A percentile compares a stretch with the other conserved stretches of the same genome.
Evolutionary conservation across 2,888 invertebrate genomes (phyloP).

Genomic region (Allolobophora icterica): DNA sequence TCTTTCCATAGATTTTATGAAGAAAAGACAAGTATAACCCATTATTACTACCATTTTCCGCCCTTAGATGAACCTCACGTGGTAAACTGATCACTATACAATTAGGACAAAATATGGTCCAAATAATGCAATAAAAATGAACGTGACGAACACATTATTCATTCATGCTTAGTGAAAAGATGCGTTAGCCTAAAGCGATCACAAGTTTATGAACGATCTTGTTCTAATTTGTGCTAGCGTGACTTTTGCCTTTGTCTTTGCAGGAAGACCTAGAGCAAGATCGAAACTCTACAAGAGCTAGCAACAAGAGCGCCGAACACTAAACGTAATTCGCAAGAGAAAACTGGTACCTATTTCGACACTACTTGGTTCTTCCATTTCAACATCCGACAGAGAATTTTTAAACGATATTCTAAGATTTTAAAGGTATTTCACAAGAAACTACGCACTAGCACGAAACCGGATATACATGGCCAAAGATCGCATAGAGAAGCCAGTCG

Average conservation of each 20-base stretch:
- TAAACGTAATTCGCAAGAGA: neutral
- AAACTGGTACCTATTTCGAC: neutral
- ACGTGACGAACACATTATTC: neutral
- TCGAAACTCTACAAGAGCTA: constrained; percentile 6
- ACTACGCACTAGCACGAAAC: neutral
- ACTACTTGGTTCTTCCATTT: constrained; percentile 1
- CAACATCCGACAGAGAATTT: neutral
- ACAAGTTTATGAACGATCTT: neutral
- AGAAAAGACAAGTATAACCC: neutral
- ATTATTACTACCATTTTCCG: neutral
- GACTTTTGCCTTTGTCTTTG: constrained; percentile 22
- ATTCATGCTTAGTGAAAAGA: neutral
- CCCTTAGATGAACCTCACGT: neutral
- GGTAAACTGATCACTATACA: neutral
- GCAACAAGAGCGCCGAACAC: constrained; percentile 14
- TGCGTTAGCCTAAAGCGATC: neutral
- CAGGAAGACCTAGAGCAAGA: constrained; percentile 14
- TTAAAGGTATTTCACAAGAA: neutral
- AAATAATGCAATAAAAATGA: neutral
- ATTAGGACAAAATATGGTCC: neutral
- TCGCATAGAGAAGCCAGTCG: neutral
- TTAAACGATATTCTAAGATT: constrained; percentile 8
- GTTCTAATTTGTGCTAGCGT: neutral
- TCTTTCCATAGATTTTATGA: too few species aligned
- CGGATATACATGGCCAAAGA: constrained; percentile 2